These are phyloP conservation scores for Plebejus anna DNA, from an alignment of 2,888 invertebrate species.

Conservation along the genomic window DNA sequence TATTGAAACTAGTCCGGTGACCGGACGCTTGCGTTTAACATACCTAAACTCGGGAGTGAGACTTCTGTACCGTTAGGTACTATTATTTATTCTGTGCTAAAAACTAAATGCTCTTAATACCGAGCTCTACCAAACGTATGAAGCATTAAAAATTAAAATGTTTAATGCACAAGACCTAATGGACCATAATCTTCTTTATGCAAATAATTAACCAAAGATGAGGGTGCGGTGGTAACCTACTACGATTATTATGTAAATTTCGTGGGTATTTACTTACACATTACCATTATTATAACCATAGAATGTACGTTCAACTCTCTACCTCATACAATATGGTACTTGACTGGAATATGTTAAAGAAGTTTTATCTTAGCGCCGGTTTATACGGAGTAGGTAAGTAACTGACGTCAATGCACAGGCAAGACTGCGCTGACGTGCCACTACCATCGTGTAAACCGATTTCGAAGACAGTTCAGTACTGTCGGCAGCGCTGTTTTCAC, in stretches of 20 bases:
- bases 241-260: neutral
- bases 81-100: no score
- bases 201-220: neutral
- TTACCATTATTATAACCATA: neutral
- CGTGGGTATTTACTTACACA: neutral
- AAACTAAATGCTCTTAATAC: neutral
- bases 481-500: no score
- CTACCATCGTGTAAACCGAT: no score
- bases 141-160: neutral
- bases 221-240: neutral
- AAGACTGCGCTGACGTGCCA: no score
- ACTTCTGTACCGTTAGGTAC: no score
- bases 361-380: no score
- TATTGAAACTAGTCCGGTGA: no score
- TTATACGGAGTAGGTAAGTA: no score
- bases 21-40: no score
- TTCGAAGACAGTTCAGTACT: no score
- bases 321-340: neutral
- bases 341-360: neutral
- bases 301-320: neutral
- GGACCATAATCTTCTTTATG: neutral
- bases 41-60: no score
- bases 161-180: neutral
- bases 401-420: no score
- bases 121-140: neutral